phyloP scores from a whole-genome alignment of 2,888 invertebrate genomes.

The Strigamia maritima region DNA sequence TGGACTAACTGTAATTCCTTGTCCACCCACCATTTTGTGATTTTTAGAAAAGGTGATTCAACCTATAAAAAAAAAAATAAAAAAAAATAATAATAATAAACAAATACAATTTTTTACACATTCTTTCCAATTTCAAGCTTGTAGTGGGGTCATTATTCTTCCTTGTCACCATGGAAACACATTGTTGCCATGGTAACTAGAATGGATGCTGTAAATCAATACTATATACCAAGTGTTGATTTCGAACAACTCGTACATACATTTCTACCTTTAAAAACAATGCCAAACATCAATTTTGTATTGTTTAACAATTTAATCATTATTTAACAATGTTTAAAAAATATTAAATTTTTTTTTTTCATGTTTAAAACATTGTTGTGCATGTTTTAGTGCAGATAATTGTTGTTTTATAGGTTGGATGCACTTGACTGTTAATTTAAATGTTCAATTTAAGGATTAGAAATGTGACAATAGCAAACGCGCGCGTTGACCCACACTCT shows the following conservation, averaged over 20 bases:
- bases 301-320: too few species aligned
- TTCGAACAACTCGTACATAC: too few species aligned
- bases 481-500: neutral
- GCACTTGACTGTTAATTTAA: too few species aligned
- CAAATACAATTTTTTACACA: neutral
- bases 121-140: neutral
- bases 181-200: neutral
- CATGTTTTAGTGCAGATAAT: too few species aligned
- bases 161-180: neutral
- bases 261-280: too few species aligned
- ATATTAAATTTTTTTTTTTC: too few species aligned
- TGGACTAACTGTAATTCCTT: neutral
- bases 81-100: neutral
- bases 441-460: too few species aligned
- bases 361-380: too few species aligned
- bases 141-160: neutral
- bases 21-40: neutral
- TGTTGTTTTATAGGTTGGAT: too few species aligned
- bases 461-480: too few species aligned
- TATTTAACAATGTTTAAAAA: too few species aligned
- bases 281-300: too few species aligned
- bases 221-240: neutral
- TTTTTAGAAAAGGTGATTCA: neutral
- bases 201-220: constrained; percentile 4
- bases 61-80: neutral